Conservation (phyloP, 2,113 vertebrate species). For the Gnathonemus echidnorhynchus region DNA sequence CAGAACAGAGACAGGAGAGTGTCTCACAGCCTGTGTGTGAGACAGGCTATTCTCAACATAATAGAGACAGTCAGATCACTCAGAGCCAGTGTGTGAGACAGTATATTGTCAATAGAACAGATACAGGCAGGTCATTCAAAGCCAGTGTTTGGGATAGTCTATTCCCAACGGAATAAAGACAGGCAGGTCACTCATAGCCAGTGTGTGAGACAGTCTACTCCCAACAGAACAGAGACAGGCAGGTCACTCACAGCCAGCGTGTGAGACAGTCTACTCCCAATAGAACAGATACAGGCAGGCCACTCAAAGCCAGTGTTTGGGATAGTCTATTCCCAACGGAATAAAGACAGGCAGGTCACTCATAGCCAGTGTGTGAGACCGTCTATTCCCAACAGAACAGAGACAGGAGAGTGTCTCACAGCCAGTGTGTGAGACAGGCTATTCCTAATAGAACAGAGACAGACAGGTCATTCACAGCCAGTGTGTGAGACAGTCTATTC, state of each 20-base stretch:
- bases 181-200: too few relatives aligned
- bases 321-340: neutral
- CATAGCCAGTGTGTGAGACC: neutral
- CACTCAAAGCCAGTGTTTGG: neutral
- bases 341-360: neutral
- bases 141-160: too few relatives aligned
- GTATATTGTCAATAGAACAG: too few relatives aligned
- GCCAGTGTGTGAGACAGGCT: neutral
- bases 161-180: too few relatives aligned
- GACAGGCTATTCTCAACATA: too few relatives aligned
- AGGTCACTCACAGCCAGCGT: neutral
- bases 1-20: neutral
- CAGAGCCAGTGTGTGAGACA: too few relatives aligned
- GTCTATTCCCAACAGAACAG: neutral
- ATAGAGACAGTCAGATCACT: too few relatives aligned
- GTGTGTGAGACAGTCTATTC: neutral
- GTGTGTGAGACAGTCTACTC: too few relatives aligned
- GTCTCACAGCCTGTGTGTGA: too few relatives aligned
- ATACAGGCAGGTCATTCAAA: too few relatives aligned
- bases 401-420: too few relatives aligned
- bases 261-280: neutral
- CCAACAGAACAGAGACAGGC: too few relatives aligned
- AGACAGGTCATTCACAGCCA: neutral
- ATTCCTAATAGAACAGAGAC: neutral
- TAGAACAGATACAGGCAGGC: neutral